Percentiles rank a stretch among this genome's conserved stretches.
These are phyloP conservation scores for Salvator merianae DNA, from an alignment of 2,113 vertebrate genomes.

Conservation along the genomic window DNA sequence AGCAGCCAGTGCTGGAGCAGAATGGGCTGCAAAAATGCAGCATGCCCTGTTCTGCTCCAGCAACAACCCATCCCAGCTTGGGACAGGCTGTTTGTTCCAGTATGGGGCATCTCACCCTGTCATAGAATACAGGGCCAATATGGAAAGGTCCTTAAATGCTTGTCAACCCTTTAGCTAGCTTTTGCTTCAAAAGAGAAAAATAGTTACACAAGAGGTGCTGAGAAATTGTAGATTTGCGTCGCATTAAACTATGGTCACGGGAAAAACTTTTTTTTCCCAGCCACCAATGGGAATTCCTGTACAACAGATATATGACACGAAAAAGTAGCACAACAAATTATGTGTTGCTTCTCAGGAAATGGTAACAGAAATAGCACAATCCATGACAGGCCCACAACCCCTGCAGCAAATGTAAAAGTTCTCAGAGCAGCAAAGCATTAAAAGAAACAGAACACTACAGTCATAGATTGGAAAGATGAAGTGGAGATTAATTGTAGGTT, in stretches of 20 bases:
- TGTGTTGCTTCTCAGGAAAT: slow-evolving; percentile 61
- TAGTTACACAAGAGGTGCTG: not conserved
- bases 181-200: slow-evolving; percentile 24
- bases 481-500: not conserved
- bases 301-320: slow-evolving; percentile 57
- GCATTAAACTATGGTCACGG: slow-evolving; percentile 66
- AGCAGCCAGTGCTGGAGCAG: too few relatives aligned
- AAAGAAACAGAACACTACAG: too few relatives aligned
- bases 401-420: not conserved
- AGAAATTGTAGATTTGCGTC: slow-evolving; percentile 61
- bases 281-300: slow-evolving; percentile 53
- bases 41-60: too few relatives aligned
- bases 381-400: not conserved
- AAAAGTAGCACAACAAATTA: slow-evolving; percentile 65
- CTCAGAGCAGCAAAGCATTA: not conserved
- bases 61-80: too few relatives aligned
- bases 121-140: too few relatives aligned
- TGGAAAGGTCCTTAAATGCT: too few relatives aligned
- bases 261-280: slow-evolving; percentile 59
- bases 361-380: not conserved
- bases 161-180: not conserved
- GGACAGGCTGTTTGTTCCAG: too few relatives aligned
- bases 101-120: too few relatives aligned
- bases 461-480: not conserved
- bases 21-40: too few relatives aligned